phyloP scores from a whole-genome alignment of 2,113 vertebrate species.

The Bos javanicus region DNA sequence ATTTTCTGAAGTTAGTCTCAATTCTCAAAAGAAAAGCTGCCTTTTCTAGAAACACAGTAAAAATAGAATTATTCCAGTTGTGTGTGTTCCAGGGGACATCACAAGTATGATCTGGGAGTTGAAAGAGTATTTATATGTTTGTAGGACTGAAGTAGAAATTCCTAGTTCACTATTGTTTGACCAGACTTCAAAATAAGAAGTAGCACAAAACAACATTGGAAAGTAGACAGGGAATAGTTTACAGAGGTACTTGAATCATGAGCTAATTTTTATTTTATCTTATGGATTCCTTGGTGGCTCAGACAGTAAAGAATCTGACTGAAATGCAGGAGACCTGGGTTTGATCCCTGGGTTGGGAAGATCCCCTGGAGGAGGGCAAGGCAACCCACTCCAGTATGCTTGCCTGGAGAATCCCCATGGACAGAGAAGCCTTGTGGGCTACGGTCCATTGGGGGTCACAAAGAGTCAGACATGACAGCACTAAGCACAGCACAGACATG shows the following conservation, averaged over 20 bases:
- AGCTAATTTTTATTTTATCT: not conserved
- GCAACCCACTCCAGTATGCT: not conserved
- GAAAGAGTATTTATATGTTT: not conserved
- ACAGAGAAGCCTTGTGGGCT: not conserved
- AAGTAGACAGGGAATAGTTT: not conserved
- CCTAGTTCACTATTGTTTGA: not conserved
- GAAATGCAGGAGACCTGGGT: not conserved
- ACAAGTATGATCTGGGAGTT: rapidly evolving
- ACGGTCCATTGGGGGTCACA: not conserved
- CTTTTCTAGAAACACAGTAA: not conserved
- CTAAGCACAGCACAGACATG: not conserved
- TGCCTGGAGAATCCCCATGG: not conserved
- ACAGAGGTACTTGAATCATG: not conserved
- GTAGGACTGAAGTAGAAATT: not conserved
- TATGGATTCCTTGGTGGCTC: not conserved
- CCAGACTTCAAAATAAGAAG: not conserved
- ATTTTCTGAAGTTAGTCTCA: not conserved
- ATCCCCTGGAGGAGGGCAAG: not conserved
- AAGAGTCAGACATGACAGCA: not conserved
- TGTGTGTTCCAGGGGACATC: rapidly evolving
- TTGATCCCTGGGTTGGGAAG: not conserved
- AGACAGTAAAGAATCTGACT: not conserved
- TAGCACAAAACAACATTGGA: not conserved
- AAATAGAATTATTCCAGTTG: not conserved
- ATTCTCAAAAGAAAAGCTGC: not conserved